Evolutionary conservation across 2,113 vertebrate species (phyloP), one percentile per base, ranked within the genome.

Genomic region (Scartelaos histophorus): DNA sequence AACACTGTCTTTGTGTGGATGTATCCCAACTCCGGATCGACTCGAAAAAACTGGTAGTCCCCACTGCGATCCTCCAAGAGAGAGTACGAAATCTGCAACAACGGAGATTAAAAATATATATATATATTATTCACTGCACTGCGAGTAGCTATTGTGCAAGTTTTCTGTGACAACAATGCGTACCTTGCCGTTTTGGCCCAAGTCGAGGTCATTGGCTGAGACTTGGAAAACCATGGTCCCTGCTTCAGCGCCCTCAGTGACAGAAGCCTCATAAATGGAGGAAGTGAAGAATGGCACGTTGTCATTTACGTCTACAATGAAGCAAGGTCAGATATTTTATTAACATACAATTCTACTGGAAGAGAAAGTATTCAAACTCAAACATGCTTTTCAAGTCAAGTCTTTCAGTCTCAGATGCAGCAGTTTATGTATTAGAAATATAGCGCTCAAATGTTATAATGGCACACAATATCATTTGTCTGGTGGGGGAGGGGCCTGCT

Each of bases 211-310:
- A 0, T 92, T 95, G 69, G 96, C 94, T 66, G 94, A 96, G 22
- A 97, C 95, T 56, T 96, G 96, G 74, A 94, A 71, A 22, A 96
- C 93, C 78, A 94, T 85, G 16, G 95, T 94, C 67, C 95, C 95
- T 1, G 93, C 77, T 60, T 80, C 93, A 10, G 92, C 93, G 75
- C 94, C 95, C 84, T 97, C 96, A 1, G 91, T 93, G 66, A 97
- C 93, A 0, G 92, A 95, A 3, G 95, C 94, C 86, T 97, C 96
- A 22, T 97, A 97, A 87, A 95, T 93, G 68, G 96, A 95, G 1
- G 95, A 96, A 22, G 95, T 96, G 88, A 97, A 97, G 88, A 96
- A 96, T 0, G 96, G 96, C 34, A 96, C 95, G 38, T 97, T 97
- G 89, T 97, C 96, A 38, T 97, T 97, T 61, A 97, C 96, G 83